Base-by-base conservation (phyloP, 2,888 invertebrate genomes). In the Vanessa cardui region DNA sequence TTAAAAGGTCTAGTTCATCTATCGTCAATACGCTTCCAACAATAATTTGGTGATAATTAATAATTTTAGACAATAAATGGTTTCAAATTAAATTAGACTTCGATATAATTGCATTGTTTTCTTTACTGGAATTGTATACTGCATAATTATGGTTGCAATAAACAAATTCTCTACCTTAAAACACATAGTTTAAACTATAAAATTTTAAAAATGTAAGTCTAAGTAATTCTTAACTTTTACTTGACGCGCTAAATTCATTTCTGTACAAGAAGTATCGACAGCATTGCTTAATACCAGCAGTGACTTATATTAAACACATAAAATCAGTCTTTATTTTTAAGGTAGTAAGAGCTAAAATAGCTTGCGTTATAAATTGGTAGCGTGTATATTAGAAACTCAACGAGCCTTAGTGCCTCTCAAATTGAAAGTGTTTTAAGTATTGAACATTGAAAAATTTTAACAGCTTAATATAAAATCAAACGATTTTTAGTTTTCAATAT, bases 391-490 rank as follows among this genome's bases (percentile, higher is more conserved):
- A 60, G 58, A 62, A 71, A 58, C 45, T 60, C 60, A 56, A 67
- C 52, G 31, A 59, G 66, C 56, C 56, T 50, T 54, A 56, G 59
- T 61, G 58, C 60, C 60, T 65, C 68, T 66, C 56, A 39, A 68
- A 58, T 63, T 60, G 50, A 68, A 68, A 68, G 60, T 65, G 52
- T 68, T 65, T 68, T 66, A 71, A 64, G 67, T 67, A 62, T 64
- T 50, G 52, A 61, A 66, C 58, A 65, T 68, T 65, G 62, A 49
- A 67, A 60, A 62, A 49, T 52, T 67, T 62, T 64, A 45, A 45
- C 59, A 60, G 58, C 26, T 56, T 58, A 59, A 60, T 49, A 60
- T 15, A 21, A 69, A 64, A 18, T 59, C 44, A 39, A 58, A 20
- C 39, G 50, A 50, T 39, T 58, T 58, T 49, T 50, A 64, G 50